Evolutionary conservation across 2,797 vertebrate species (phyloP).

Genomic region (Characodon lateralis): DNA sequence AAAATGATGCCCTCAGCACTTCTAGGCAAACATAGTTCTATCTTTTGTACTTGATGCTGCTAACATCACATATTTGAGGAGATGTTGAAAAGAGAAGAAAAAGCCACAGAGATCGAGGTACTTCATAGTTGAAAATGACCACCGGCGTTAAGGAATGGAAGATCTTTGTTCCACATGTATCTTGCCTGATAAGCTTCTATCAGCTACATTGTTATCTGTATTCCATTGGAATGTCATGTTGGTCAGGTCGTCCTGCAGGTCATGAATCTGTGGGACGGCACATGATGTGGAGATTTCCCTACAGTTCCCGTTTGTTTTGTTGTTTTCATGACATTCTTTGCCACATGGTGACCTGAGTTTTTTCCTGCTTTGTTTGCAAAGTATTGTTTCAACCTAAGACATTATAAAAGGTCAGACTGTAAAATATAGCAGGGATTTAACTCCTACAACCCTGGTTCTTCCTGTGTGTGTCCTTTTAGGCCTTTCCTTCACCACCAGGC

Average conservation of each 20-base stretch:
- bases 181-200: conserved; percentile 30
- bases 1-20: too few species aligned
- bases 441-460: conserved; percentile 31
- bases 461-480: conserved; percentile 50
- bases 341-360: conserved; percentile 20
- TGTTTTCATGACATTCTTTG: conserved; percentile 28
- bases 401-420: conserved; percentile 28
- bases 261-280: conserved; percentile 24
- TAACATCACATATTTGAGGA: too few species aligned
- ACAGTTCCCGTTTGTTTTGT: conserved; percentile 36
- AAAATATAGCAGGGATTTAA: neutral
- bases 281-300: conserved; percentile 31
- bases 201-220: conserved; percentile 37
- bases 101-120: too few species aligned
- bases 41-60: too few species aligned
- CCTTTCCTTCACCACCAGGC: conserved; percentile 18
- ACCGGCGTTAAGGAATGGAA: too few species aligned
- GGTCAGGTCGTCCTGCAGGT: conserved; percentile 1
- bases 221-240: conserved; percentile 8
- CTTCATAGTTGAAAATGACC: too few species aligned
- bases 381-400: conserved; percentile 58
- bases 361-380: conserved; percentile 33
- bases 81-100: too few species aligned
- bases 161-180: neutral
- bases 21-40: too few species aligned